A percentile compares a stretch with the other conserved stretches of the same genome.
These are phyloP conservation scores for Notechis scutatus DNA, from an alignment of 2,113 vertebrate genomes.

Conservation along the genomic window DNA sequence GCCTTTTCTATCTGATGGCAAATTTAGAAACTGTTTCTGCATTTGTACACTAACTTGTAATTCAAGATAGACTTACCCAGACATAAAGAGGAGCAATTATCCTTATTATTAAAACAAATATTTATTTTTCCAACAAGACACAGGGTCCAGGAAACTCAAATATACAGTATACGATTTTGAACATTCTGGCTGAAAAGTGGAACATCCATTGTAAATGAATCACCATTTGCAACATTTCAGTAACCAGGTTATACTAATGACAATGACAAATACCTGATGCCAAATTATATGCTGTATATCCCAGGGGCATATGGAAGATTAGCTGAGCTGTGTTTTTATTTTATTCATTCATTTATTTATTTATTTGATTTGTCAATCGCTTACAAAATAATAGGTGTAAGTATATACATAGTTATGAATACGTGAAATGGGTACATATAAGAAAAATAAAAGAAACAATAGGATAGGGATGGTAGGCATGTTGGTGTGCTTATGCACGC, in stretches of 20 bases:
- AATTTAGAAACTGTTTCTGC: not conserved
- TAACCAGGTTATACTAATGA: not conserved
- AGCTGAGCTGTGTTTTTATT: not conserved
- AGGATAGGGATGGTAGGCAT: too few species aligned
- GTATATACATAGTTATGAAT: too few species aligned
- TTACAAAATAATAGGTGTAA: too few species aligned
- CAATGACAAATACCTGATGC: not conserved
- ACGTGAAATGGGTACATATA: too few species aligned
- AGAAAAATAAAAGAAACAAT: too few species aligned
- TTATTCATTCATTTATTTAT: too few species aligned
- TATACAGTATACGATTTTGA: not conserved
- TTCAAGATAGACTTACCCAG: not conserved
- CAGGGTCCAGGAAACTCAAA: not conserved
- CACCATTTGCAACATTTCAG: not conserved
- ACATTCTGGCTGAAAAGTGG: not conserved
- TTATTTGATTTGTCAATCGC: too few species aligned
- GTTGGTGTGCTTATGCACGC: too few species aligned
- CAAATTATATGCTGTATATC: not conserved
- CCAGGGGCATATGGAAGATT: not conserved
- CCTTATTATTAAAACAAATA: not conserved
- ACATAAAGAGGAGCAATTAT: not conserved
- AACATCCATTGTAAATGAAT: not conserved
- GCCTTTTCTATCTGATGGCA: not conserved
- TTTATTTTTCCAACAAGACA: not conserved
- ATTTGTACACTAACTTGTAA: not conserved